phyloP scores from a whole-genome alignment of 1,140 invertebrate species.

The Diorhabda sublineata region DNA sequence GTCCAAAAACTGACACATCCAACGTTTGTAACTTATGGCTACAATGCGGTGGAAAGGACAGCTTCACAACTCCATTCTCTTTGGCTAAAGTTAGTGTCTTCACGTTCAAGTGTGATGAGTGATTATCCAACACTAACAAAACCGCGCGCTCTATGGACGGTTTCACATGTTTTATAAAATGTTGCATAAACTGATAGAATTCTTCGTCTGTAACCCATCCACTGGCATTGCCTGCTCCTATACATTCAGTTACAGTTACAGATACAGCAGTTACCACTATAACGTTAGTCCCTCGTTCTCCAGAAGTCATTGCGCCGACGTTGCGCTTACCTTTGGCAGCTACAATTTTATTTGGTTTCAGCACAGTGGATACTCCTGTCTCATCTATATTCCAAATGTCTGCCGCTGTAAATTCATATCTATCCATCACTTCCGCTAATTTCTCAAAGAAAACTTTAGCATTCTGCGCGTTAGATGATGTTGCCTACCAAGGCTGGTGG shows the following conservation, averaged over 20 bases:
- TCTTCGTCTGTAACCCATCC: constrained; percentile 1
- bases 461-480: background rate
- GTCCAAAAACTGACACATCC: constrained; percentile 43
- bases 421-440: background rate
- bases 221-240: background rate
- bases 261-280: constrained; percentile 21
- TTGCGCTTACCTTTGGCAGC: background rate
- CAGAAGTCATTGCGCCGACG: background rate
- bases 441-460: background rate
- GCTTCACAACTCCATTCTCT: constrained; percentile 23
- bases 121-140: constrained; percentile 35
- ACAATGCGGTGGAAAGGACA: constrained; percentile 30
- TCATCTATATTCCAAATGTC: constrained; percentile 15
- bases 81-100: constrained; percentile 25
- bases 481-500: background rate
- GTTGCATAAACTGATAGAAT: background rate
- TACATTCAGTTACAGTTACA: no score
- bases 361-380: constrained; percentile 13
- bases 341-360: constrained; percentile 7
- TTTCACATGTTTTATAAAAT: background rate
- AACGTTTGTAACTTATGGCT: constrained; percentile 41
- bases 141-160: constrained; percentile 30
- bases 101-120: constrained; percentile 32
- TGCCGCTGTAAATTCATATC: constrained; percentile 6
- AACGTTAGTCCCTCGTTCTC: constrained; percentile 29